A percentile compares a stretch with the other conserved stretches of the same genome.
These are phyloP conservation scores for Hipposideros armiger DNA, from an alignment of 2,113 vertebrate species.

Conservation along the genomic window DNA sequence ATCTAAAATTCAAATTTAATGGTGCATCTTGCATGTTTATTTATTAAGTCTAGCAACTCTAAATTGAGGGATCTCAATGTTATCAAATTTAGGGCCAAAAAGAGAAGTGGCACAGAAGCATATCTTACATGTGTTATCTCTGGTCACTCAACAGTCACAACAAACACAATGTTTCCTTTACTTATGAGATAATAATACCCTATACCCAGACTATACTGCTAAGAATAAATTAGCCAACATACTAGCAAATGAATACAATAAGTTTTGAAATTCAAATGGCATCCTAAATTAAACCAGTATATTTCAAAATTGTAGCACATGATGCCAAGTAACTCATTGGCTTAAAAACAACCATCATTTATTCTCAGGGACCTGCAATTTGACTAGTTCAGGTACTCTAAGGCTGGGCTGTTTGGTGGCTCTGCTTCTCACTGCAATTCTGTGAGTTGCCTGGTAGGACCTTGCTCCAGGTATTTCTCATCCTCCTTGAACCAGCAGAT, in stretches of 20 bases:
- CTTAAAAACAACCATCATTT: neutral
- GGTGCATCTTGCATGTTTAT: neutral
- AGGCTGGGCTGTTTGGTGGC: neutral
- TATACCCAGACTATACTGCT: neutral
- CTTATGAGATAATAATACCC: neutral
- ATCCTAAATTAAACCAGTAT: neutral
- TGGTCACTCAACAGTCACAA: neutral
- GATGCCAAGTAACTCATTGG: neutral
- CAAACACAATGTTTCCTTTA: neutral
- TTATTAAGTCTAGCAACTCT: neutral
- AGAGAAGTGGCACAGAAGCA: neutral
- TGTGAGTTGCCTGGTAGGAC: neutral
- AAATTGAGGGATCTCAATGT: neutral
- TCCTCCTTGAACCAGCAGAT: neutral
- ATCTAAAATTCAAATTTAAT: too few species aligned
- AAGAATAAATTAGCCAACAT: neutral
- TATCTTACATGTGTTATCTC: neutral
- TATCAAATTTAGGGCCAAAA: neutral
- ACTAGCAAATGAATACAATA: neutral
- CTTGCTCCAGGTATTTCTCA: neutral
- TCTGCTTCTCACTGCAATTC: neutral
- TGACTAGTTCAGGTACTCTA: neutral
- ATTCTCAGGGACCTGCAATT: neutral
- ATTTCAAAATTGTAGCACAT: neutral
- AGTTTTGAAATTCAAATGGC: neutral